phyloP scores from a whole-genome alignment of 2,888 invertebrate genomes.

The Drosophila acutilabella region DNA sequence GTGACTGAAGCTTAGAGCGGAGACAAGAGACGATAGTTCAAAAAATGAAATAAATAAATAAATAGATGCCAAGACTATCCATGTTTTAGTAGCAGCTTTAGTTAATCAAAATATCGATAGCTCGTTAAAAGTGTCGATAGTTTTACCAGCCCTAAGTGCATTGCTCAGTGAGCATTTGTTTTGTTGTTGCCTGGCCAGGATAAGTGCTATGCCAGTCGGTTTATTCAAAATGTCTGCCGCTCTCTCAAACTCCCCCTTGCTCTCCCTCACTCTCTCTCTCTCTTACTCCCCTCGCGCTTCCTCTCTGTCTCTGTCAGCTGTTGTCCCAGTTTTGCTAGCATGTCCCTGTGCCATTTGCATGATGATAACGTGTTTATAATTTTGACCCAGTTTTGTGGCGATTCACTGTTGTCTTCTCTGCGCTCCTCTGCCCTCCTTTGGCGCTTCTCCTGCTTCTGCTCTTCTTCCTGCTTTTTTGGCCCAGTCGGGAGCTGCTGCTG shows the following conservation, averaged over 20 bases:
- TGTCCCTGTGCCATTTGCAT: constrained; percentile 77
- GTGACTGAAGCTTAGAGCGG: constrained; percentile 27
- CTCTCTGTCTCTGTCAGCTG: not conserved
- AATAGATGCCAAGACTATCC: too few species aligned
- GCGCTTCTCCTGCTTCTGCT: constrained; percentile 10
- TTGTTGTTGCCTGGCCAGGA: constrained; percentile 52
- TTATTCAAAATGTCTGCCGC: constrained; percentile 26
- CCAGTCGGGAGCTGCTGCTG: constrained; percentile 29
- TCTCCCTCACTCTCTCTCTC: not conserved
- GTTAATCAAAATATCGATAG: not conserved
- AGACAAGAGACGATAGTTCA: not conserved
- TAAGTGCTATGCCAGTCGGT: constrained; percentile 63
- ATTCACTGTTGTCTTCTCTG: constrained; percentile 25
- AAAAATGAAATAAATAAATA: not conserved
- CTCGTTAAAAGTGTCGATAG: not conserved
- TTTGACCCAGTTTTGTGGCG: constrained; percentile 73
- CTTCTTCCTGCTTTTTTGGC: constrained; percentile 25
- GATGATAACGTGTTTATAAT: constrained; percentile 80
- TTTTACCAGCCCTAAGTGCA: constrained; percentile 14
- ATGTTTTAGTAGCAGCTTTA: too few species aligned
- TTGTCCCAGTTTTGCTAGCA: constrained; percentile 40
- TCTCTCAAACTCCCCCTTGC: not conserved
- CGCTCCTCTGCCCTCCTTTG: not conserved
- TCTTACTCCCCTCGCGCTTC: not conserved
- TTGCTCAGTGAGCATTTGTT: constrained; percentile 10